phyloP scores from a whole-genome alignment of 2,888 invertebrate species.

The Andrena hattorfiana region DNA sequence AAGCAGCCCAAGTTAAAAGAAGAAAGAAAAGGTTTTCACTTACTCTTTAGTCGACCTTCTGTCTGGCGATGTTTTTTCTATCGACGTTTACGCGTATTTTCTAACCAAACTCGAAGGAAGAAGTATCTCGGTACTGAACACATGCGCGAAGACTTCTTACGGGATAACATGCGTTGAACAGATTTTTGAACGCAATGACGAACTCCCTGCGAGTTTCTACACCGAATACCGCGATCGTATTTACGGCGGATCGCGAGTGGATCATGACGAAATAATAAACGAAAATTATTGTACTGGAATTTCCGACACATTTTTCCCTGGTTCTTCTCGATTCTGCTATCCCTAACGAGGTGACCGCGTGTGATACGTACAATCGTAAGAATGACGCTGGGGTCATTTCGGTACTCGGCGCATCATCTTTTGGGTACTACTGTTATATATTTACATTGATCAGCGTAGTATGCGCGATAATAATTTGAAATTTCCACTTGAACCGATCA shows the following conservation, averaged over 20 bases:
- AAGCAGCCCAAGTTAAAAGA: background rate
- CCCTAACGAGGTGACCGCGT: slow-evolving; percentile 51
- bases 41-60: slow-evolving; percentile 49
- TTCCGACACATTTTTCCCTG: slow-evolving; percentile 25
- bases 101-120: slow-evolving; percentile 46
- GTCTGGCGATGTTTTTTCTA: background rate
- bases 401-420: slow-evolving; percentile 74
- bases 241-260: slow-evolving; percentile 1
- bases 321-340: slow-evolving; percentile 32
- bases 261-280: slow-evolving; percentile 26
- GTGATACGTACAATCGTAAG: slow-evolving; percentile 62
- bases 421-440: slow-evolving; percentile 60
- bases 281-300: slow-evolving; percentile 3
- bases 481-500: slow-evolving; percentile 6
- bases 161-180: slow-evolving; percentile 58
- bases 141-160: slow-evolving; percentile 64
- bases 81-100: background rate
- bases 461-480: slow-evolving; percentile 62
- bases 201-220: slow-evolving; percentile 22
- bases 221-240: slow-evolving; percentile 23
- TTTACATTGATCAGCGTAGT: slow-evolving; percentile 78
- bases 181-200: slow-evolving; percentile 50
- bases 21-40: slow-evolving; percentile 34
- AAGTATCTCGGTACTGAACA: slow-evolving; percentile 59
- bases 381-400: slow-evolving; percentile 78